Evolutionary conservation across 2,888 invertebrate species (phyloP).

Genomic region (Acronicta alni): DNA sequence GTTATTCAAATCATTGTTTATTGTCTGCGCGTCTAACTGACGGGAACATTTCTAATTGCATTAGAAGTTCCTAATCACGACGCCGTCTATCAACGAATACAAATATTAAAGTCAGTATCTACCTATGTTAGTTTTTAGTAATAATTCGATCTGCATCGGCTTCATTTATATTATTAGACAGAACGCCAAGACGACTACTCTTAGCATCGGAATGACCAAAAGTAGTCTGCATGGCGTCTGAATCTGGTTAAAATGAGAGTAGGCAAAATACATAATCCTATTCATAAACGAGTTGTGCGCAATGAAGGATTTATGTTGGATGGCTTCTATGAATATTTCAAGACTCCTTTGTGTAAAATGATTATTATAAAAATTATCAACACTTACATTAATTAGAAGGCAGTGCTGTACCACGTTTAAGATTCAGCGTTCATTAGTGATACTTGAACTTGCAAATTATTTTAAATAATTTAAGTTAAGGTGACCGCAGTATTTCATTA

Average conservation of each 20-base stretch:
- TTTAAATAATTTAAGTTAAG: conserved; percentile 54
- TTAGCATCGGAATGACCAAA: conserved; percentile 33
- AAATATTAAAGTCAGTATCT: conserved; percentile 35
- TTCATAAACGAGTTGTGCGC: conserved; percentile 29
- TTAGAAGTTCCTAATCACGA: conserved; percentile 13
- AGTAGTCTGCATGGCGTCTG: conserved; percentile 51
- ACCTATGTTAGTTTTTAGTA: conserved; percentile 17
- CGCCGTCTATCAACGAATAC: conserved; percentile 50
- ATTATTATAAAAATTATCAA: conserved; percentile 36
- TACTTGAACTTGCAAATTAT: conserved; percentile 46
- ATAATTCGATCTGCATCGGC: conserved; percentile 54
- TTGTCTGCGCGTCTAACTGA: conserved; percentile 27
- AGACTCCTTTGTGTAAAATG: conserved; percentile 32
- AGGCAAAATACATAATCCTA: conserved; percentile 52
- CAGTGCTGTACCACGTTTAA: conserved; percentile 47
- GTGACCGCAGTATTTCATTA: conserved; percentile 25
- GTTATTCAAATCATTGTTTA: conserved; percentile 60
- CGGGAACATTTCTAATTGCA: conserved; percentile 25
- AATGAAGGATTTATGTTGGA: conserved; percentile 41
- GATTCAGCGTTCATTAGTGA: conserved; percentile 47
- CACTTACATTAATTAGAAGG: conserved; percentile 38
- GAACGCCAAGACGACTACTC: conserved; percentile 55
- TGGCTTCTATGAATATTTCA: conserved; percentile 40
- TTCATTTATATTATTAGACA: conserved; percentile 59
- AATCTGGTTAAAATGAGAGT: conserved; percentile 73